Conservation (phyloP, 2,113 vertebrate species). For the Peromyscus polionotus region DNA sequence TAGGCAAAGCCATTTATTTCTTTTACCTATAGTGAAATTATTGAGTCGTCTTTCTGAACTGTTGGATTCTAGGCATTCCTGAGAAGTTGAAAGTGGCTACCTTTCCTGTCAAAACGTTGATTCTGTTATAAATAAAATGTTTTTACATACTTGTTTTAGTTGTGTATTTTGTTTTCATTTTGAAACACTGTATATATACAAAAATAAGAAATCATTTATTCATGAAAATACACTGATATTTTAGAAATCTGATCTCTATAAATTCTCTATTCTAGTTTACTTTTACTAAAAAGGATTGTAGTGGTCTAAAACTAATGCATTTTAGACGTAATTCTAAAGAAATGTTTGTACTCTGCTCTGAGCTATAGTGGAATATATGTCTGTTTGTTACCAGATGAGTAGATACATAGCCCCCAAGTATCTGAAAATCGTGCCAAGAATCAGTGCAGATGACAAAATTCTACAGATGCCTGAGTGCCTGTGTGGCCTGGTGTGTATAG, state of each 20-base stretch:
- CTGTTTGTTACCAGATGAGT: slow-evolving; percentile 43
- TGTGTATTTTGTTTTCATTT: slow-evolving; percentile 81
- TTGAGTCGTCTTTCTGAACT: slow-evolving; percentile 81
- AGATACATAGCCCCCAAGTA: background rate
- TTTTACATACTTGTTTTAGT: slow-evolving; percentile 86
- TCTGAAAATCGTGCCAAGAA: background rate
- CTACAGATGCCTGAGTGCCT: background rate
- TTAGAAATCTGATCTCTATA: slow-evolving; percentile 55
- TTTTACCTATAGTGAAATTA: slow-evolving; percentile 66
- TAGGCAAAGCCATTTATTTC: slow-evolving; percentile 71
- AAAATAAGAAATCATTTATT: slow-evolving; percentile 52
- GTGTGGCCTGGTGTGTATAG: background rate
- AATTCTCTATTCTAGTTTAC: slow-evolving; percentile 48
- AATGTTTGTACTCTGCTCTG: slow-evolving; percentile 49
- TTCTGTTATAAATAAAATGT: slow-evolving; percentile 90
- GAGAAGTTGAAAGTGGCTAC: slow-evolving; percentile 88
- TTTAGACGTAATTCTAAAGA: slow-evolving; percentile 58
- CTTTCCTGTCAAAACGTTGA: slow-evolving; percentile 87
- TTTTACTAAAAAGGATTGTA: slow-evolving; percentile 49
- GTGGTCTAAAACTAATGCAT: slow-evolving; percentile 55
- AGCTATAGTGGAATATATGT: background rate
- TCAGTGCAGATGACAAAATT: background rate
- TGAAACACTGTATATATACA: slow-evolving; percentile 44
- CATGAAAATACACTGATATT: slow-evolving; percentile 42
- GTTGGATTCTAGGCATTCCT: slow-evolving; percentile 87